Evolutionary conservation across 2,113 vertebrate species (phyloP).

Genomic region (Phalacrocorax brasilianus): DNA sequence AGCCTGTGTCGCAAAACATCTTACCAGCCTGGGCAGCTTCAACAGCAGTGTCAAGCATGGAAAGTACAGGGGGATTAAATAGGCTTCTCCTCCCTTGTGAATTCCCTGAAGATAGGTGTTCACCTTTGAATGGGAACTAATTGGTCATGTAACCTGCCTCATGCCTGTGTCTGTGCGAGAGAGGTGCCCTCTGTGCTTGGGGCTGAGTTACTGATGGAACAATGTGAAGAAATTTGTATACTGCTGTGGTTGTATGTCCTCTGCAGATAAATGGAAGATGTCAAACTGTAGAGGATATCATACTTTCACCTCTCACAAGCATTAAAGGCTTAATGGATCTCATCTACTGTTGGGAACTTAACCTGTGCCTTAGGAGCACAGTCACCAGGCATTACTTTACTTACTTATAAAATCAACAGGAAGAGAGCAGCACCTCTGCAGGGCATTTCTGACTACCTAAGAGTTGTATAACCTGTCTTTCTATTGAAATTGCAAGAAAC

Average conservation of each 20-base stretch:
- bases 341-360: background rate
- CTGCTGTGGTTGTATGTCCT: background rate
- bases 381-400: background rate
- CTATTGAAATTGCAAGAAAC: background rate
- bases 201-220: background rate
- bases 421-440: background rate
- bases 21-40: background rate
- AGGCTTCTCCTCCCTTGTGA: background rate
- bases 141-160: background rate
- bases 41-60: background rate
- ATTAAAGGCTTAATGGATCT: background rate
- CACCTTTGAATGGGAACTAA: background rate
- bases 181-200: background rate
- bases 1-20: background rate
- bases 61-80: background rate
- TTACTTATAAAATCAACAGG: background rate
- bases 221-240: background rate
- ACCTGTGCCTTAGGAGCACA: background rate
- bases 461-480: background rate
- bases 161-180: rapidly evolving
- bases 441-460: background rate
- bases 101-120: background rate
- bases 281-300: background rate
- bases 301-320: background rate
- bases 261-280: background rate